Evolutionary conservation across 2,113 vertebrate species (phyloP).

Genomic region (Apteryx mantelli): DNA sequence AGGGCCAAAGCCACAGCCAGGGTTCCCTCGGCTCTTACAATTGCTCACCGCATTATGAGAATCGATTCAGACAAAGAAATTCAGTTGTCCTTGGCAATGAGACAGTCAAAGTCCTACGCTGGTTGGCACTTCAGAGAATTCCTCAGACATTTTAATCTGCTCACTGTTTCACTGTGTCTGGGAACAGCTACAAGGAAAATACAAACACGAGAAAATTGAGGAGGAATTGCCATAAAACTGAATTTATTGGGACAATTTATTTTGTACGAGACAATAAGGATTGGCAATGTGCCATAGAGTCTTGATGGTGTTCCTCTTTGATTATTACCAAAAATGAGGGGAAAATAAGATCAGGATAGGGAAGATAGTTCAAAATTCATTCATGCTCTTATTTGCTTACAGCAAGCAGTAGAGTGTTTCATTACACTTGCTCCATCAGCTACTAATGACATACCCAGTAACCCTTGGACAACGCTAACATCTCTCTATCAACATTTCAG

Average conservation of each 20-base stretch:
- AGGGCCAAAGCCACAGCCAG: background rate
- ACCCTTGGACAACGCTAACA: background rate
- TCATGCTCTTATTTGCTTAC: background rate
- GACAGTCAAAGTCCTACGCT: background rate
- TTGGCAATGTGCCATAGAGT: background rate
- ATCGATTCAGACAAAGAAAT: conserved; percentile 8
- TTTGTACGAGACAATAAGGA: background rate
- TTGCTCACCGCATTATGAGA: background rate
- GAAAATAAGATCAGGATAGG: background rate
- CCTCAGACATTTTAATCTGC: conserved; percentile 13
- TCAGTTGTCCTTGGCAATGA: conserved; percentile 26
- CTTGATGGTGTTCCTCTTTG: background rate
- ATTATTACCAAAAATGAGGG: background rate
- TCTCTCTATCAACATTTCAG: background rate
- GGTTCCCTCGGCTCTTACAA: background rate
- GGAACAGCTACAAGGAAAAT: background rate
- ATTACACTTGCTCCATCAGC: background rate
- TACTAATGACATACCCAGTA: background rate
- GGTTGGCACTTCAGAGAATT: conserved; percentile 13
- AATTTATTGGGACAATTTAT: conserved; percentile 1
- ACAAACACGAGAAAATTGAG: background rate
- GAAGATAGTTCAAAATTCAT: background rate
- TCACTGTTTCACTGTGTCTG: background rate
- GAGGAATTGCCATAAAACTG: conserved; percentile 18
- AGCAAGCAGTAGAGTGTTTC: background rate